A percentile compares a stretch with the other conserved stretches of the same genome.
phyloP scores from a whole-genome alignment of 1,140 invertebrate genomes.

The Goniozus legneri region DNA sequence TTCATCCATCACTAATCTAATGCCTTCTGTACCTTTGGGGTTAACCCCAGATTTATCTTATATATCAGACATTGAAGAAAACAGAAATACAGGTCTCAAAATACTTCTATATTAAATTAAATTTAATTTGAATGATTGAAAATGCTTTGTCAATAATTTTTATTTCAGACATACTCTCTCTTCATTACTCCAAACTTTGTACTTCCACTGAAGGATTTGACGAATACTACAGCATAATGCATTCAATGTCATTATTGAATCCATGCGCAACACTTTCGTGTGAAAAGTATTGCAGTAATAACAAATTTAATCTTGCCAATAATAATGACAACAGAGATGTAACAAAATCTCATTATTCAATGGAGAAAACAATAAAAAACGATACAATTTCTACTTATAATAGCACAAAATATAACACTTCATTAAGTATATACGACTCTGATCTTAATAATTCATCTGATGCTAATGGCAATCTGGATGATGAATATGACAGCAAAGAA shows the following conservation, averaged over 20 bases:
- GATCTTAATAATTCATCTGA: slow-evolving; percentile 33
- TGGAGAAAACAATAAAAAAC: slow-evolving; percentile 32
- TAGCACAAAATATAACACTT: slow-evolving; percentile 25
- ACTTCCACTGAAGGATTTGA: slow-evolving; percentile 30
- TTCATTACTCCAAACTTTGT: slow-evolving; percentile 46
- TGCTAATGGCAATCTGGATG: slow-evolving; percentile 39
- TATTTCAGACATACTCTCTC: slow-evolving; percentile 38
- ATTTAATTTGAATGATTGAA: neutral
- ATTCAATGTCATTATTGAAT: slow-evolving; percentile 37
- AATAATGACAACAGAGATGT: slow-evolving; percentile 39
- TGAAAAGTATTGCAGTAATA: slow-evolving; percentile 33
- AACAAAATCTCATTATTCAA: slow-evolving; percentile 28
- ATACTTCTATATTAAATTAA: neutral
- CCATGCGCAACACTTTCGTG: slow-evolving; percentile 25
- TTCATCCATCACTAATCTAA: slow-evolving; percentile 36
- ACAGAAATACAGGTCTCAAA: slow-evolving; percentile 32
- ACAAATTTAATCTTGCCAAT: slow-evolving; percentile 36
- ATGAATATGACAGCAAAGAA: slow-evolving; percentile 40
- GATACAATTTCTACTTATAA: slow-evolving; percentile 32
- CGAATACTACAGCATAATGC: slow-evolving; percentile 46
- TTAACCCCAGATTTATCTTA: slow-evolving; percentile 40
- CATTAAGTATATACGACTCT: slow-evolving; percentile 30
- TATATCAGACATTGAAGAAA: slow-evolving; percentile 39
- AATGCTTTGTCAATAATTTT: neutral
- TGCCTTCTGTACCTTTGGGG: slow-evolving; percentile 36